These are phyloP conservation scores for Pholis gunnellus DNA, from an alignment of 2,113 vertebrate genomes.

Conservation along the genomic window DNA sequence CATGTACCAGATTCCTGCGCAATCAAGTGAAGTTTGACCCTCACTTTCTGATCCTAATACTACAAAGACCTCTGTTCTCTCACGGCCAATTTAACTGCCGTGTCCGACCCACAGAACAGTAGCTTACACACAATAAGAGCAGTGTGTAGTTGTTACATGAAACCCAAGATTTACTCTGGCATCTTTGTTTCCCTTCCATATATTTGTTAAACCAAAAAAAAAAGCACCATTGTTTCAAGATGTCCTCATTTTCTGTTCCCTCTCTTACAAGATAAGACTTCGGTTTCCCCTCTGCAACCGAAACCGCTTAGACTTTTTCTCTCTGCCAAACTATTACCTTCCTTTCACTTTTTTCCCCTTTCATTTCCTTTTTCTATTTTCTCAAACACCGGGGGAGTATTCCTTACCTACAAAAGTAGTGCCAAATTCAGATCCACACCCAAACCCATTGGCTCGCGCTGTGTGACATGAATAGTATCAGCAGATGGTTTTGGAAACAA, in stretches of 20 bases:
- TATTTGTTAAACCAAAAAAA: constrained; percentile 51
- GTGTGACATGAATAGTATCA: constrained; percentile 18
- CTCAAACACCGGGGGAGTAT: constrained; percentile 15
- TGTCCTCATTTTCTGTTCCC: constrained; percentile 37
- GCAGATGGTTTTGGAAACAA: constrained; percentile 19
- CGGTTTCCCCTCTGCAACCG: constrained; percentile 21
- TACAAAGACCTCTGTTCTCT: constrained; percentile 10
- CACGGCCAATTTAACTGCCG: background rate
- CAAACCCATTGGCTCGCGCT: constrained; percentile 11
- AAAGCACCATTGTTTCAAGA: constrained; percentile 30
- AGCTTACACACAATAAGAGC: constrained; percentile 27
- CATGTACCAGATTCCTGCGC: background rate
- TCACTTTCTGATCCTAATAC: background rate
- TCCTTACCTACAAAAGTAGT: constrained; percentile 31
- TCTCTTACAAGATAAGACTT: constrained; percentile 29
- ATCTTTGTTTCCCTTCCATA: constrained; percentile 47
- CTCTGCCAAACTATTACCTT: constrained; percentile 24
- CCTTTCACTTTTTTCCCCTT: constrained; percentile 23
- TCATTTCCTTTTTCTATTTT: constrained; percentile 53
- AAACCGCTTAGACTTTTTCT: constrained; percentile 30
- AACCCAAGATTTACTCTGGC: constrained; percentile 41
- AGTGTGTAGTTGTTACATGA: constrained; percentile 52
- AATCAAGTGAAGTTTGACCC: background rate
- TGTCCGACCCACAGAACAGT: constrained; percentile 12
- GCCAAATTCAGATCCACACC: constrained; percentile 10